phyloP scores from a whole-genome alignment of 2,888 invertebrate species.

The Panopea generosa region DNA sequence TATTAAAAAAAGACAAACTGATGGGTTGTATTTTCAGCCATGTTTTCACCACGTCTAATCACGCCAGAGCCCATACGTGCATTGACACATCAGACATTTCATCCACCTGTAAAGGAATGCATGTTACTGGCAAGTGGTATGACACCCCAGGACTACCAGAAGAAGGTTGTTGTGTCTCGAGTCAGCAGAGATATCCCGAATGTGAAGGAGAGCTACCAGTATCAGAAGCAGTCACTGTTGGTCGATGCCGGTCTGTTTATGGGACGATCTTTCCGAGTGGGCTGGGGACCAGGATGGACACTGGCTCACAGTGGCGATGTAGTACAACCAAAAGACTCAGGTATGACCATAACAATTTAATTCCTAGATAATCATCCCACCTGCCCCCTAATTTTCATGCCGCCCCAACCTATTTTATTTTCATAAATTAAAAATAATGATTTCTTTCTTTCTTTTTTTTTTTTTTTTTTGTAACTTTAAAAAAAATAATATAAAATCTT shows the following conservation, averaged over 20 bases:
- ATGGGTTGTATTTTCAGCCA: constrained; percentile 57
- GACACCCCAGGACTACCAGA: constrained; percentile 69
- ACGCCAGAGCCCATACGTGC: constrained; percentile 72
- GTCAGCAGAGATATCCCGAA: constrained; percentile 70
- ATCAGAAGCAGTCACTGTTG: constrained; percentile 76
- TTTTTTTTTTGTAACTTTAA: too few species aligned
- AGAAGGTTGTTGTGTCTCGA: constrained; percentile 74
- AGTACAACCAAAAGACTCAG: constrained; percentile 37
- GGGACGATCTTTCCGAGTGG: constrained; percentile 88
- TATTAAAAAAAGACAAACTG: too few species aligned
- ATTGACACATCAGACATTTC: constrained; percentile 63
- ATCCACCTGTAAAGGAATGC: constrained; percentile 76
- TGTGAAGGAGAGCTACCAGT: constrained; percentile 77
- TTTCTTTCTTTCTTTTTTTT: too few species aligned
- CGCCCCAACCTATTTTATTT: too few species aligned
- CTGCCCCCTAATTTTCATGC: too few species aligned
- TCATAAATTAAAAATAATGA: too few species aligned
- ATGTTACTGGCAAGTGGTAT: constrained; percentile 78
- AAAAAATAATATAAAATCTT: too few species aligned
- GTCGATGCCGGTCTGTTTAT: constrained; percentile 85
- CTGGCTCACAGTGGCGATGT: constrained; percentile 86
- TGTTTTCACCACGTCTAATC: constrained; percentile 68
- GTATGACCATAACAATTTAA: too few species aligned
- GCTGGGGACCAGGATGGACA: constrained; percentile 90
- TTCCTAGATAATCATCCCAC: too few species aligned